These are phyloP conservation scores for Heliconius hewitsoni DNA, from an alignment of 1,140 invertebrate genomes.

Conservation along the genomic window DNA sequence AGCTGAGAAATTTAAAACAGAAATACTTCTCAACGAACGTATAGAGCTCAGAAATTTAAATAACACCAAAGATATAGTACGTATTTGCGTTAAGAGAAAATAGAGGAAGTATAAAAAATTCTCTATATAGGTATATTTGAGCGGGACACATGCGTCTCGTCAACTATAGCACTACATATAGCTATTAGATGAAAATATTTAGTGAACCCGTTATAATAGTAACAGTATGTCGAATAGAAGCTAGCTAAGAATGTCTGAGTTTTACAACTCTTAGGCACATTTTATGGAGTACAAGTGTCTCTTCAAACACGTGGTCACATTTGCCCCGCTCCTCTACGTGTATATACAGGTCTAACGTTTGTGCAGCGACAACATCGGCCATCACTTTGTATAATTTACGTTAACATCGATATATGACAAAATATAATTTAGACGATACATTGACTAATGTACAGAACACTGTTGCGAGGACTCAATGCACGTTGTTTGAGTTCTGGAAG, in stretches of 20 bases:
- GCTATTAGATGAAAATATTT: constrained; percentile 46
- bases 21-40: background rate
- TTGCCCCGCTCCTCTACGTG: constrained; percentile 56
- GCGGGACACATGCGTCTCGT: constrained; percentile 56
- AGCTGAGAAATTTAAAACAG: background rate
- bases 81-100: constrained; percentile 27
- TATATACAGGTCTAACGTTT: constrained; percentile 58
- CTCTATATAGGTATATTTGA: constrained; percentile 42
- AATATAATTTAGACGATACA: constrained; percentile 46
- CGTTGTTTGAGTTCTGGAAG: constrained; percentile 23
- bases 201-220: constrained; percentile 40
- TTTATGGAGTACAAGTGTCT: constrained; percentile 56
- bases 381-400: constrained; percentile 35
- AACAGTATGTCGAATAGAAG: constrained; percentile 50
- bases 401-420: constrained; percentile 33
- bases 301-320: constrained; percentile 47
- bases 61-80: constrained; percentile 31
- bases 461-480: constrained; percentile 32
- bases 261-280: constrained; percentile 68
- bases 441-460: constrained; percentile 37
- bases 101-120: constrained; percentile 49
- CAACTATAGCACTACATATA: constrained; percentile 44
- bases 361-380: constrained; percentile 41
- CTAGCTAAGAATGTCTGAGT: constrained; percentile 60
- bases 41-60: constrained; percentile 13